Evolutionary conservation across 2,113 vertebrate genomes (phyloP), one percentile per base, ranked within the genome.

Genomic region (Calcarius ornatus): DNA sequence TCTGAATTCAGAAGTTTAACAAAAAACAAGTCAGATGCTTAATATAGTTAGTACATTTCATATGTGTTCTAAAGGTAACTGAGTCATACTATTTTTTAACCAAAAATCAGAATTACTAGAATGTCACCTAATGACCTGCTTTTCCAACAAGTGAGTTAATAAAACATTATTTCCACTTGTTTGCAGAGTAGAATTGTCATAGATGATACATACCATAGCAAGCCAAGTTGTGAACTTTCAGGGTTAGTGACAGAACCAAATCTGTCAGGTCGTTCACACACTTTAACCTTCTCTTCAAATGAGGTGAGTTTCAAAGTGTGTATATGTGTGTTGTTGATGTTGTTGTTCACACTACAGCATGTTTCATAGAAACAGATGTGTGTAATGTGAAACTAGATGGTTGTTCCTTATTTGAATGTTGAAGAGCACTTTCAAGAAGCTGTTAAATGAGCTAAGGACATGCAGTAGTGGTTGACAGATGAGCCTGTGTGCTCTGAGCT

Each of bases 261-360:
- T 98, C 98, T 99, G 96, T 98, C 99, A 98, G 98, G 99, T 98
- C 98, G 98, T 97, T 98, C 99, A 93, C 99, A 99, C 97, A 99
- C 98, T 98, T 98, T 99, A 98, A 98, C 98, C 98, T 99, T 99
- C 98, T 99, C 99, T 98, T 99, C 99, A 97, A 98, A 98, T 94
- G 99, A 99, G 99, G 99, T 99, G 99, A 99, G 99, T 98, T 97
- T 96, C 96, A 82, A 91, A 95, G 97, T 97, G 97, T 98, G 97
- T 96, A 56, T 96, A 80, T 97, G 95, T 97, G 95, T 97, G 83
- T 88, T 97, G 95, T 97, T 96, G 87, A 56, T 96, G 94, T 96
- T 92, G 70, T 95, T 81, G 73, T 96, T 93, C 90, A 91, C 86
- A 88, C 72, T 89, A 50, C 60, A 94, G 96, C 88, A 90, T 97